Evolutionary conservation across 2,797 vertebrate species (phyloP).

Genomic region (Myiothlypis coronata): DNA sequence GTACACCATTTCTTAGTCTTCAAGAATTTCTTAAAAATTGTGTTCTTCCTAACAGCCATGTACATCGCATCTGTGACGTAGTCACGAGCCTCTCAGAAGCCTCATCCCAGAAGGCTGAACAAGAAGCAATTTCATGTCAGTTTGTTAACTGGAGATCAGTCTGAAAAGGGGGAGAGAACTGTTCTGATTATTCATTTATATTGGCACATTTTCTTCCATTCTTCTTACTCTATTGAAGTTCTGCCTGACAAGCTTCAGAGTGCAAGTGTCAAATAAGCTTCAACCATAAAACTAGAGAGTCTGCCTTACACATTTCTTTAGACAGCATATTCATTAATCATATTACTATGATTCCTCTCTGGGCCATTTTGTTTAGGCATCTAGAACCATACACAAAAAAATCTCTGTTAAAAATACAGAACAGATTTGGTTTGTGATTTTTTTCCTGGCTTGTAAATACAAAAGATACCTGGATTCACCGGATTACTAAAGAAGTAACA

Average conservation of each 20-base stretch:
- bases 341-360: not conserved
- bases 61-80: too few species aligned
- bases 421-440: not conserved
- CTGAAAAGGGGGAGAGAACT: not conserved
- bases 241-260: not conserved
- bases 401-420: not conserved
- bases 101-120: not conserved
- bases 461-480: not conserved
- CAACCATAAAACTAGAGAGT: not conserved
- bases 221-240: not conserved
- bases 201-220: not conserved
- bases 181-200: not conserved
- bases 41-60: not conserved
- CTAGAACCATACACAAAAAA: not conserved
- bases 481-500: not conserved
- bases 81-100: accelerated
- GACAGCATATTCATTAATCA: not conserved
- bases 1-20: not conserved
- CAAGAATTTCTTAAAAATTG: not conserved
- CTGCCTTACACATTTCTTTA: not conserved
- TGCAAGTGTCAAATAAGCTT: not conserved
- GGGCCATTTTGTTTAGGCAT: not conserved
- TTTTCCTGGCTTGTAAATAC: not conserved
- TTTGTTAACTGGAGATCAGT: not conserved
- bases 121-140: not conserved